These are phyloP conservation scores for Brotula barbata DNA, from an alignment of 2,797 vertebrate genomes.

Conservation along the genomic window DNA sequence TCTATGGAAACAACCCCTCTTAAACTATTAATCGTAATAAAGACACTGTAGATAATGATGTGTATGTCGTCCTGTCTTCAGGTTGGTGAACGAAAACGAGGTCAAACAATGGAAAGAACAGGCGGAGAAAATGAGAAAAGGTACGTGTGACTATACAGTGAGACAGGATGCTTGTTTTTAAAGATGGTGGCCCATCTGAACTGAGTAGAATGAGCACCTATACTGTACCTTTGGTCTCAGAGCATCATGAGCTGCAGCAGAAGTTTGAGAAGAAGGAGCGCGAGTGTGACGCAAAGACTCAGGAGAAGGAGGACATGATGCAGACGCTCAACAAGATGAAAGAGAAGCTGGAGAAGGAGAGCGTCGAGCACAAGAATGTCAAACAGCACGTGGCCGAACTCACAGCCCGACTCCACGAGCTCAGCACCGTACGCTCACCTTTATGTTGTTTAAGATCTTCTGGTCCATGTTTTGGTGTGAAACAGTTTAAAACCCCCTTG, in stretches of 20 bases:
- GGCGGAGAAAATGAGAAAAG: conserved; percentile 99
- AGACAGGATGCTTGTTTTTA: not conserved
- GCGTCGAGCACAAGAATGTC: conserved; percentile 90
- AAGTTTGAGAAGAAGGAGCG: conserved; percentile 96
- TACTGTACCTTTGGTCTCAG: conserved; percentile 71
- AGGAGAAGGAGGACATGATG: conserved; percentile 99
- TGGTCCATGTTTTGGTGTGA: not conserved
- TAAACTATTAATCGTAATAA: no score
- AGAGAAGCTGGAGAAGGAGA: conserved; percentile 97
- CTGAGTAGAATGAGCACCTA: not conserved
- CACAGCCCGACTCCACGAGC: conserved; percentile 85
- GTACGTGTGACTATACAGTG: conserved; percentile 66
- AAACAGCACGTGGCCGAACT: conserved; percentile 95
- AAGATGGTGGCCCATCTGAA: not conserved
- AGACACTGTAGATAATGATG: conserved; percentile 25
- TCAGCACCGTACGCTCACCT: conserved; percentile 84
- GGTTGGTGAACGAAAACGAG: conserved; percentile 99
- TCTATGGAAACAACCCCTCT: no score
- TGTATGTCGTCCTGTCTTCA: conserved; percentile 58
- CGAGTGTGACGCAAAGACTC: conserved; percentile 96
- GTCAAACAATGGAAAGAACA: conserved; percentile 99
- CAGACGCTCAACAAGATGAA: conserved; percentile 99
- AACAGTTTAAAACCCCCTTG: not conserved
- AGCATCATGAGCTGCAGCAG: conserved; percentile 95
- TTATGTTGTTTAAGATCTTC: not conserved